Percentiles rank a stretch among this genome's conserved stretches.
Conservation (phyloP, 2,797 vertebrate genomes). For the Arrhamphus sclerolepis region DNA sequence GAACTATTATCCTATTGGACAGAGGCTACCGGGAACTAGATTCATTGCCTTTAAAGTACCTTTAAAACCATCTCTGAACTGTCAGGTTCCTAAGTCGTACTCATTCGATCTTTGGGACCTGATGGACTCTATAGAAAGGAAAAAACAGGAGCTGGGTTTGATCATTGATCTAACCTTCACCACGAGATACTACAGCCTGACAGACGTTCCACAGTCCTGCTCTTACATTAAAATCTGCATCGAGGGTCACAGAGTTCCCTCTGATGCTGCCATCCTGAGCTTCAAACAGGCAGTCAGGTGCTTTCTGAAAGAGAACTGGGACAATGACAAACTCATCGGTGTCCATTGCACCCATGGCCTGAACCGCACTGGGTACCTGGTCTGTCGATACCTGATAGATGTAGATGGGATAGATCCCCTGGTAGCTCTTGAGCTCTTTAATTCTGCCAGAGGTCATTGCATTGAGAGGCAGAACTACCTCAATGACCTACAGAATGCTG, state of each 20-base stretch:
- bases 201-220: constrained; percentile 22
- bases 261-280: constrained; percentile 6
- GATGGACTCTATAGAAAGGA: constrained; percentile 14
- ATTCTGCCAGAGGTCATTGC: constrained; percentile 26
- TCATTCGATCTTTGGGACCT: constrained; percentile 26
- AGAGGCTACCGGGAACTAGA: constrained; percentile 25
- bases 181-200: constrained; percentile 15
- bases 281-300: constrained; percentile 27
- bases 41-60: constrained; percentile 42
- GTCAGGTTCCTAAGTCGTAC: background rate
- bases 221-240: constrained; percentile 33
- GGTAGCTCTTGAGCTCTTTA: constrained; percentile 30
- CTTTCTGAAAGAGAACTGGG: constrained; percentile 33
- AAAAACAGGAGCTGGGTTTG: constrained; percentile 35
- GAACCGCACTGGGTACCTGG: constrained; percentile 86
- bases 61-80: constrained; percentile 23
- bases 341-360: constrained; percentile 86
- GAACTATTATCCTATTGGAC: constrained; percentile 30
- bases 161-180: constrained; percentile 46
- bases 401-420: constrained; percentile 17
- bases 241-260: constrained; percentile 19
- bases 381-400: constrained; percentile 78
- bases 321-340: constrained; percentile 79
- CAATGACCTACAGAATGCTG: constrained; percentile 2
- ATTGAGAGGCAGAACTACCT: constrained; percentile 42